These are phyloP conservation scores for Octopus bimaculoides DNA, from an alignment of 1,140 invertebrate species.

Conservation along the genomic window DNA sequence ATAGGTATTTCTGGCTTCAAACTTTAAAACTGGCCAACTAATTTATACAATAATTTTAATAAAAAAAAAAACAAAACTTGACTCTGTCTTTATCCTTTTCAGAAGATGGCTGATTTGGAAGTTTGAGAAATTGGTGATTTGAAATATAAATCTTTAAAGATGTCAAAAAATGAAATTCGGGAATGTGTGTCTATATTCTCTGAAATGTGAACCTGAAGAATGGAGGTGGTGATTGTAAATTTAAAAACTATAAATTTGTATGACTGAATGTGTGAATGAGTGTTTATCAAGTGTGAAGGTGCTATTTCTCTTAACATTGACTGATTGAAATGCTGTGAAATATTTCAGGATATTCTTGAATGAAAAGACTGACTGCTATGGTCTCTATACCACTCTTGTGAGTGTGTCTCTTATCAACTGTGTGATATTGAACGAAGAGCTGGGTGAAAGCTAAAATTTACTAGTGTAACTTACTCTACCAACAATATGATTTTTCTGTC, in stretches of 20 bases:
- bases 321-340: not conserved
- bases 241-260: not conserved
- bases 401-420: no score
- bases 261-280: not conserved
- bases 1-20: no score
- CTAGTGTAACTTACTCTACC: not conserved
- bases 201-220: not conserved
- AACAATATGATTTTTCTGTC: no score
- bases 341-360: not conserved
- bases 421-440: no score
- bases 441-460: not conserved
- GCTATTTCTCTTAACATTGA: not conserved
- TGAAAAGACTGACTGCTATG: not conserved
- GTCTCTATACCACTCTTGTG: not conserved
- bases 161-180: not conserved
- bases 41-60: not conserved
- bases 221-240: constrained; percentile 6
- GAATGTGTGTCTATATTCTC: not conserved
- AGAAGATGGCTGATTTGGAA: not conserved
- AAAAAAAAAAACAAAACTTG: not conserved
- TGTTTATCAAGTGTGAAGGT: not conserved
- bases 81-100: not conserved
- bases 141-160: not conserved
- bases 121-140: not conserved
- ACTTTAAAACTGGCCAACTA: not conserved